Conservation (phyloP, 2,797 vertebrate species). For the Manis javanica region DNA sequence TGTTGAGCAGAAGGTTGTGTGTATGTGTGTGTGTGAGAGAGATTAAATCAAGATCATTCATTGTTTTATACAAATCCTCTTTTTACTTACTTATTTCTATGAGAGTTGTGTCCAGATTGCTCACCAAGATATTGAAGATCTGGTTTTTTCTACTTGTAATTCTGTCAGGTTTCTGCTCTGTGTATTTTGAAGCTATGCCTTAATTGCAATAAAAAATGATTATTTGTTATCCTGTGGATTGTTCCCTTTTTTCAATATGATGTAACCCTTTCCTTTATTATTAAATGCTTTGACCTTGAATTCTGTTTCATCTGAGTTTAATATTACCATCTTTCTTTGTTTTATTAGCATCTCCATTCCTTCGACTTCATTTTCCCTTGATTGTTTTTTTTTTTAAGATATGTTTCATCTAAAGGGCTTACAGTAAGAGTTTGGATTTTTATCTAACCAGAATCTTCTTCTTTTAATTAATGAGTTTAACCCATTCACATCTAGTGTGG, state of each 20-base stretch:
- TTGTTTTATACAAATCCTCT: neutral
- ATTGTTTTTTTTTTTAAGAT: neutral
- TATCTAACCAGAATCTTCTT: neutral
- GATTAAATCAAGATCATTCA: neutral
- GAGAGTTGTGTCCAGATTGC: neutral
- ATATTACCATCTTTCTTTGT: neutral
- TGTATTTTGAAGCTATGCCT: neutral
- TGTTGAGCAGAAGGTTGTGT: neutral
- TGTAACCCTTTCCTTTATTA: neutral
- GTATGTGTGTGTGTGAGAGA: neutral
- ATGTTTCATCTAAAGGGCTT: neutral
- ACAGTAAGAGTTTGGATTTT: neutral
- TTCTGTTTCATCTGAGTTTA: conserved; percentile 39
- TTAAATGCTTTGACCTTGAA: conserved; percentile 2
- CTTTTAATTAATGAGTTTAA: neutral
- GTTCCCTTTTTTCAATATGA: neutral
- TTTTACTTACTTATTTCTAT: neutral
- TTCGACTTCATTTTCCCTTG: neutral
- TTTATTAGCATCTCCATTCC: neutral
- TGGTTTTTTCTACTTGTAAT: neutral
- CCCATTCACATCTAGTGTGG: neutral
- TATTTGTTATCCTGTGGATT: neutral
- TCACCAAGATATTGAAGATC: neutral
- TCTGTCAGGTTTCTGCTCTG: neutral
- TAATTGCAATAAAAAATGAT: neutral